phyloP scores from a whole-genome alignment of 1,140 invertebrate species.

The Propsilocerus akamusi region DNA sequence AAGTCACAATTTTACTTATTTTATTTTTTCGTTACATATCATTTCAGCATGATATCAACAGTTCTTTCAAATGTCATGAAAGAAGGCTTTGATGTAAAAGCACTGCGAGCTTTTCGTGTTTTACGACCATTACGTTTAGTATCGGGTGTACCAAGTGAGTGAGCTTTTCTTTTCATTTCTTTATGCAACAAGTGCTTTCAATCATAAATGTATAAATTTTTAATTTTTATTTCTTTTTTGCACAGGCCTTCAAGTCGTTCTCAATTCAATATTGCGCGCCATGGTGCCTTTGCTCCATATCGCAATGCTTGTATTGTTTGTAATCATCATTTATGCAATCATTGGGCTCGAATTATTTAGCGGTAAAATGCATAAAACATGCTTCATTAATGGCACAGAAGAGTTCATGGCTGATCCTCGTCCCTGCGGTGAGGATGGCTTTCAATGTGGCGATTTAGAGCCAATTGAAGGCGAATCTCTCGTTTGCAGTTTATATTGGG shows the following conservation, averaged over 20 bases:
- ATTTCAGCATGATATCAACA: conserved; percentile 83
- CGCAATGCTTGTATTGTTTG: conserved; percentile 95
- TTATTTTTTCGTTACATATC: conserved; percentile 11
- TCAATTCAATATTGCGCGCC: conserved; percentile 97
- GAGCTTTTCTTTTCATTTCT: conserved; percentile 2
- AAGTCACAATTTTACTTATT: conserved; percentile 13
- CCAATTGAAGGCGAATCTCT: conserved; percentile 26
- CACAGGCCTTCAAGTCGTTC: conserved; percentile 74
- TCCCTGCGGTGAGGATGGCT: conserved; percentile 68
- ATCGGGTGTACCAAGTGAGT: conserved; percentile 95
- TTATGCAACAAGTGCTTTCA: not conserved
- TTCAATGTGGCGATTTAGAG: conserved; percentile 36
- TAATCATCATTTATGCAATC: conserved; percentile 99
- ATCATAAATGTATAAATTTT: not conserved
- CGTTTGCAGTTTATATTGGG: conserved; percentile 56
- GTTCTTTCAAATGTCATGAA: conserved; percentile 78
- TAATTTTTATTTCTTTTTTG: not conserved
- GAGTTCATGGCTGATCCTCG: conserved; percentile 58
- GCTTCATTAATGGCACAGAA: conserved; percentile 60
- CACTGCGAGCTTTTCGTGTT: conserved; percentile 93
- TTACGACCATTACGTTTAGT: conserved; percentile 90
- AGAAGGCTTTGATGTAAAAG: conserved; percentile 97
- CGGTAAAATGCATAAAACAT: conserved; percentile 89
- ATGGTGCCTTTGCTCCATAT: conserved; percentile 99
- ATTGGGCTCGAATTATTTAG: conserved; percentile 97